Evolutionary conservation across 2,888 invertebrate genomes (phyloP).

Genomic region (Cerastoderma edule): DNA sequence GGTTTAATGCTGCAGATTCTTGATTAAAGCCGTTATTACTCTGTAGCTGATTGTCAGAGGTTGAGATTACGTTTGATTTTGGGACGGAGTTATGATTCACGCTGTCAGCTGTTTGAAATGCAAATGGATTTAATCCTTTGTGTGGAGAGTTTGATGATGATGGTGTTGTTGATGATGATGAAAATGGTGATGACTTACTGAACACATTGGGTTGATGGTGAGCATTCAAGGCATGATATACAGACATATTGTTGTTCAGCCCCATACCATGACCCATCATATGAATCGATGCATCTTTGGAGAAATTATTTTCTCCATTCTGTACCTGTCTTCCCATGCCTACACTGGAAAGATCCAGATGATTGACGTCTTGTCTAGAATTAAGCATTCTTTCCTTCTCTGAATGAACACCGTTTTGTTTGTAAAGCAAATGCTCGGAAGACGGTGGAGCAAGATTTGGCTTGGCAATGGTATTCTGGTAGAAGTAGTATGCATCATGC

Average conservation of each 20-base stretch:
- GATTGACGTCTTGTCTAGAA: not conserved
- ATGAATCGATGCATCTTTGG: not conserved
- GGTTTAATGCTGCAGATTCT: not conserved
- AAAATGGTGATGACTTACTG: constrained; percentile 28
- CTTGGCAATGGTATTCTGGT: constrained; percentile 1
- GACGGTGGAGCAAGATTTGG: constrained; percentile 4
- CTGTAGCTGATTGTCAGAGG: not conserved
- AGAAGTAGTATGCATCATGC: constrained; percentile 21
- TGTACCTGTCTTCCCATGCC: not conserved
- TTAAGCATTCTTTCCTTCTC: constrained; percentile 3
- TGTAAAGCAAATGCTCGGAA: not conserved
- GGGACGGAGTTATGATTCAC: no score
- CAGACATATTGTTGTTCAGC: not conserved
- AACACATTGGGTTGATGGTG: constrained; percentile 45
- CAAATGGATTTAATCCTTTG: constrained; percentile 27
- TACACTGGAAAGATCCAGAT: no score
- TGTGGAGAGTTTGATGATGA: constrained; percentile 7
- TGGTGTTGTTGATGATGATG: constrained; percentile 17
- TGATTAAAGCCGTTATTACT: not conserved
- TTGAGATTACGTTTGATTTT: constrained; percentile 12
- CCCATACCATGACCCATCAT: not conserved
- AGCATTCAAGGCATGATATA: constrained; percentile 2
- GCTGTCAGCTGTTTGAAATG: constrained; percentile 15
- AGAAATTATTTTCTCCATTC: not conserved
- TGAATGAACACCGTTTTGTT: not conserved